A percentile compares a stretch with the other conserved stretches of the same genome.
Evolutionary conservation across 2,888 invertebrate species (phyloP).

Genomic region (Catotricha subobsoleta): DNA sequence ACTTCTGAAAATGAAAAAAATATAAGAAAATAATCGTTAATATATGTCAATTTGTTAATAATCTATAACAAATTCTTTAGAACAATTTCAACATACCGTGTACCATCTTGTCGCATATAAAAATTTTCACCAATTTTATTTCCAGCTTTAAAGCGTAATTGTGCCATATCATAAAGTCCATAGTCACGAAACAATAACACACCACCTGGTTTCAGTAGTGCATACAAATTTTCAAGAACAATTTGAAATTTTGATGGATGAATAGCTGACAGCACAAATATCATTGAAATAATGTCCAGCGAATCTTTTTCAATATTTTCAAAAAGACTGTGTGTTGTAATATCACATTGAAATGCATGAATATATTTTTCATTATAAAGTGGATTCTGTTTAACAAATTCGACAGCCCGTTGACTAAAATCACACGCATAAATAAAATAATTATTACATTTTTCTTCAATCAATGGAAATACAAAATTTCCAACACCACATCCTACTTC

Average conservation of each 20-base stretch:
- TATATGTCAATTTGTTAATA: background rate
- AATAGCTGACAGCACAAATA: constrained; percentile 91
- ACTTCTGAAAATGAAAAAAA: constrained; percentile 34
- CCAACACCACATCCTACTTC: constrained; percentile 96
- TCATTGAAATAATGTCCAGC: constrained; percentile 70
- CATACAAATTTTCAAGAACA: constrained; percentile 44
- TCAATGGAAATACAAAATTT: constrained; percentile 82
- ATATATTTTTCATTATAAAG: constrained; percentile 47
- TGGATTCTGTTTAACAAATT: constrained; percentile 56
- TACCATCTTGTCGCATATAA: constrained; percentile 94
- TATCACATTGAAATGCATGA: constrained; percentile 67
- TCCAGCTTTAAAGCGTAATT: constrained; percentile 80
- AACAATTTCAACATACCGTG: constrained; percentile 32
- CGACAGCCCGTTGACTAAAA: constrained; percentile 77
- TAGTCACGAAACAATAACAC: constrained; percentile 80
- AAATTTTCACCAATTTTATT: constrained; percentile 84
- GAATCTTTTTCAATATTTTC: constrained; percentile 31
- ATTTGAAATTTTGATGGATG: constrained; percentile 63
- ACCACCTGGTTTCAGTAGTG: constrained; percentile 55
- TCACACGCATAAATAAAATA: constrained; percentile 77
- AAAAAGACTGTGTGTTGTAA: constrained; percentile 51
- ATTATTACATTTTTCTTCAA: constrained; percentile 51
- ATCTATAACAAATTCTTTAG: background rate
- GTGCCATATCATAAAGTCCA: constrained; percentile 90
- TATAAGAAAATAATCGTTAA: constrained; percentile 7